phyloP scores from a whole-genome alignment of 92 coral and sea anemone species.

The Heliopora coerulea region DNA sequence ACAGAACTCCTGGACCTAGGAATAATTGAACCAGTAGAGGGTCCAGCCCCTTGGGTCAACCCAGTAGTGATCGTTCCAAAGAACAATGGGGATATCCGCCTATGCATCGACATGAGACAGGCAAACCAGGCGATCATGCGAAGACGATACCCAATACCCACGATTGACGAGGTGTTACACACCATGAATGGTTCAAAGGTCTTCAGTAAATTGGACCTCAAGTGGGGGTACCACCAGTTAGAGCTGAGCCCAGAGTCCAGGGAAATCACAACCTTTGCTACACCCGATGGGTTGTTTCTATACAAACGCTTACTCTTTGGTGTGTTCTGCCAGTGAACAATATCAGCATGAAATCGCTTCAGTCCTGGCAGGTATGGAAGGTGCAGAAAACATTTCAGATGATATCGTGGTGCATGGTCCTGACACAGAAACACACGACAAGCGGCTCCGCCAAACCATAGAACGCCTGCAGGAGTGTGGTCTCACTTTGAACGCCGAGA shows the following conservation, averaged over 20 bases:
- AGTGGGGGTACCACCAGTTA: slow-evolving; percentile 60
- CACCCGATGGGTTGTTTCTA: not conserved
- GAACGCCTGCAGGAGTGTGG: slow-evolving; percentile 49
- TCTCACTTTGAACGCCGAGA: slow-evolving; percentile 55
- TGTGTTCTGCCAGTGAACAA: slow-evolving; percentile 50
- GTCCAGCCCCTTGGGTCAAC: slow-evolving; percentile 57
- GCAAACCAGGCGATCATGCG: slow-evolving; percentile 33
- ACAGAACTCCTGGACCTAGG: slow-evolving; percentile 29
- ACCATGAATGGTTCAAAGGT: slow-evolving; percentile 43
- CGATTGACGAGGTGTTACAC: slow-evolving; percentile 47
- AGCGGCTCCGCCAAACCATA: slow-evolving; percentile 45
- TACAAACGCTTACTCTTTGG: slow-evolving; percentile 45
- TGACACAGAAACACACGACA: slow-evolving; percentile 49
- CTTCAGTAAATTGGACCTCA: slow-evolving; percentile 49
- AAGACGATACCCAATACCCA: slow-evolving; percentile 44
- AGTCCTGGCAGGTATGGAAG: slow-evolving; percentile 53
- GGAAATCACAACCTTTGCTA: slow-evolving; percentile 43
- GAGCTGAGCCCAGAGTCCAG: slow-evolving; percentile 51
- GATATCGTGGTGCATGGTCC: slow-evolving; percentile 62
- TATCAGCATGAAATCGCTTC: slow-evolving; percentile 59
- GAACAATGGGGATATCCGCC: slow-evolving; percentile 41
- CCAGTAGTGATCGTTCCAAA: slow-evolving; percentile 51
- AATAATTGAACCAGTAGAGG: slow-evolving; percentile 40
- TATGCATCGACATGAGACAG: slow-evolving; percentile 46
- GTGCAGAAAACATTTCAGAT: slow-evolving; percentile 60